Conservation (phyloP, 2,888 invertebrate species). For the Carabus problematicus region DNA sequence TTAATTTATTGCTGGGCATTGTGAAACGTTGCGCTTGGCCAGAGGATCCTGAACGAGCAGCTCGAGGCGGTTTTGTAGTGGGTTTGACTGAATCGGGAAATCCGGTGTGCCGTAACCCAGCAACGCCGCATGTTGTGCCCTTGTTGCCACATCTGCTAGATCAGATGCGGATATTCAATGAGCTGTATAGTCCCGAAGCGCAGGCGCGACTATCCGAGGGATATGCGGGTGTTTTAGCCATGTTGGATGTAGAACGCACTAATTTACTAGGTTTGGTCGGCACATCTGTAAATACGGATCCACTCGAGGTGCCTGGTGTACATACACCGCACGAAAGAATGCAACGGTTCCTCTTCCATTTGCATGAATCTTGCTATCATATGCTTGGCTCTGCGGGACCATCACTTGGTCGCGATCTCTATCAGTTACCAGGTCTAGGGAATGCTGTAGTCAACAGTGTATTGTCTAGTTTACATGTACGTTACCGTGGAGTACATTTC, state of each 20-base stretch:
- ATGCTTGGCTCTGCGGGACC: constrained; percentile 80
- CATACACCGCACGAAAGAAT: constrained; percentile 76
- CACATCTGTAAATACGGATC: constrained; percentile 51
- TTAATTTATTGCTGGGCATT: constrained; percentile 80
- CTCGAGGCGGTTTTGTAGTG: constrained; percentile 84
- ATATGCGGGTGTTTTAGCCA: constrained; percentile 73
- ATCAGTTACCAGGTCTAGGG: constrained; percentile 77
- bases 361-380: constrained; percentile 84
- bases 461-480: constrained; percentile 70
- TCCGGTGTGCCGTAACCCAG: constrained; percentile 86
- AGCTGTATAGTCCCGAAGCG: constrained; percentile 77
- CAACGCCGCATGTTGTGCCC: constrained; percentile 81
- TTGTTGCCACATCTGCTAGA: constrained; percentile 80
- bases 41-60: constrained; percentile 83
- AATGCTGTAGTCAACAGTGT: constrained; percentile 76
- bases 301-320: constrained; percentile 55
- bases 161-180: constrained; percentile 81
- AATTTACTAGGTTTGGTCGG: constrained; percentile 72
- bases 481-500: constrained; percentile 34
- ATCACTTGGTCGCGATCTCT: constrained; percentile 86
- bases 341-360: constrained; percentile 80
- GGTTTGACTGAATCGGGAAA: constrained; percentile 77
- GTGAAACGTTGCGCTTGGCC: constrained; percentile 92
- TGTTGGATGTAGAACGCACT: constrained; percentile 79
- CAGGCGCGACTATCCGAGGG: constrained; percentile 69